A percentile compares a stretch with the other conserved stretches of the same genome.
These are phyloP conservation scores for Pteronotus mesoamericanus DNA, from an alignment of 2,797 vertebrate species.

Conservation along the genomic window DNA sequence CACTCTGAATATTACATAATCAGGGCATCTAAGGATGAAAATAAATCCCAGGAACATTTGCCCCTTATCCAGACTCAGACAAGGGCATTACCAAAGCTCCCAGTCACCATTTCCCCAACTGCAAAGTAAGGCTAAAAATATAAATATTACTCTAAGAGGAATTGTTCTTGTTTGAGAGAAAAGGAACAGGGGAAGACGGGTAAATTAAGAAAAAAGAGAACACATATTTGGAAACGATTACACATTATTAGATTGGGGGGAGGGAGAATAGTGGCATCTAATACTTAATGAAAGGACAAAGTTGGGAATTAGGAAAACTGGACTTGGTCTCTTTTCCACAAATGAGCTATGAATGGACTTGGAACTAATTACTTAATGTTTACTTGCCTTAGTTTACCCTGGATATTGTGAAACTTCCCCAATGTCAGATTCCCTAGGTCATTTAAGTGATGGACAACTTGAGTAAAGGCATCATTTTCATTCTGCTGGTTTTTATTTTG, in stretches of 20 bases:
- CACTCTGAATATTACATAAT: slow-evolving; percentile 64
- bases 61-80: slow-evolving; percentile 41
- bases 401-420: not conserved
- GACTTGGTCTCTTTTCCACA: not conserved
- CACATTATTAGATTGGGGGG: not conserved
- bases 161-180: slow-evolving; percentile 14
- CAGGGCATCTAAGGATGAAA: slow-evolving; percentile 39
- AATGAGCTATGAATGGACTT: not conserved
- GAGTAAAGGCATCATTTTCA: not conserved
- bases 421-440: not conserved
- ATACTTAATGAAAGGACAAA: not conserved
- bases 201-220: slow-evolving; percentile 27
- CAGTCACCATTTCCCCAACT: slow-evolving; percentile 20
- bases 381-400: not conserved
- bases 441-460: not conserved
- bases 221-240: slow-evolving; percentile 17
- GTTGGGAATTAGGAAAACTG: not conserved
- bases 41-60: slow-evolving; percentile 50
- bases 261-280: not conserved
- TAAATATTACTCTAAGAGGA: slow-evolving; percentile 49
- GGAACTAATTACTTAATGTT: not conserved
- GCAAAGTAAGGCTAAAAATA: slow-evolving; percentile 47
- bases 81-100: slow-evolving; percentile 38
- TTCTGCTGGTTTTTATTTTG: not conserved
- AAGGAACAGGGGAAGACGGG: not conserved